phyloP scores from a whole-genome alignment of 2,797 vertebrate species.

The Liparis tanakae region DNA sequence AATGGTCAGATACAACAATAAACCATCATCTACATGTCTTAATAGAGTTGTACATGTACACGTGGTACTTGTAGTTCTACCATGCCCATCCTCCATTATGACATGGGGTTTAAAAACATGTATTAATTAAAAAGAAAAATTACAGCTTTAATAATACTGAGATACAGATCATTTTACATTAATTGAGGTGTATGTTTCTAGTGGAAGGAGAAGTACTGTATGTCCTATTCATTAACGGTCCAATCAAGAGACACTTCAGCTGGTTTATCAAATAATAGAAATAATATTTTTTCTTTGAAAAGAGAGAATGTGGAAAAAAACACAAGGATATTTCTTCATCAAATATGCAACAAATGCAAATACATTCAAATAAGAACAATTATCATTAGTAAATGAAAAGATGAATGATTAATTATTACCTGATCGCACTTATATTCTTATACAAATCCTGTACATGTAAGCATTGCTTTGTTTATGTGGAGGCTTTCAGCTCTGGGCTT shows the following conservation, averaged over 20 bases:
- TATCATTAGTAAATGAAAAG: slow-evolving; percentile 16
- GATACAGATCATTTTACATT: background rate
- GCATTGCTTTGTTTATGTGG: slow-evolving; percentile 72
- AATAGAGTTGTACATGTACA: background rate
- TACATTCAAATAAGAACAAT: slow-evolving; percentile 11
- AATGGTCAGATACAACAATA: background rate
- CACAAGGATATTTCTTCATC: background rate
- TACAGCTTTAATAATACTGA: slow-evolving; percentile 8
- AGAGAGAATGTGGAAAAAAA: background rate
- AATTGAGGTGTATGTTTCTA: background rate
- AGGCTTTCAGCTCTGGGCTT: slow-evolving; percentile 73
- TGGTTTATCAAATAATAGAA: background rate
- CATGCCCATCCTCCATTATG: background rate
- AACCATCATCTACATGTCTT: background rate
- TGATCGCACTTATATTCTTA: slow-evolving; percentile 37
- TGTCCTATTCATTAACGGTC: slow-evolving; percentile 7
- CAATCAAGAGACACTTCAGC: background rate
- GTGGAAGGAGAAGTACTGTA: background rate
- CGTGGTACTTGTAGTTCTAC: slow-evolving; percentile 3
- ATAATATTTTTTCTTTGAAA: background rate
- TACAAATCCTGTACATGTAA: slow-evolving; percentile 65
- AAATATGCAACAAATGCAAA: slow-evolving; percentile 37
- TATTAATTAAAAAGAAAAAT: background rate
- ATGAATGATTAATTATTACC: slow-evolving; percentile 33
- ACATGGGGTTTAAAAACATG: background rate